phyloP scores from a whole-genome alignment of 2,113 vertebrate genomes.

The Notiomystis cincta region DNA sequence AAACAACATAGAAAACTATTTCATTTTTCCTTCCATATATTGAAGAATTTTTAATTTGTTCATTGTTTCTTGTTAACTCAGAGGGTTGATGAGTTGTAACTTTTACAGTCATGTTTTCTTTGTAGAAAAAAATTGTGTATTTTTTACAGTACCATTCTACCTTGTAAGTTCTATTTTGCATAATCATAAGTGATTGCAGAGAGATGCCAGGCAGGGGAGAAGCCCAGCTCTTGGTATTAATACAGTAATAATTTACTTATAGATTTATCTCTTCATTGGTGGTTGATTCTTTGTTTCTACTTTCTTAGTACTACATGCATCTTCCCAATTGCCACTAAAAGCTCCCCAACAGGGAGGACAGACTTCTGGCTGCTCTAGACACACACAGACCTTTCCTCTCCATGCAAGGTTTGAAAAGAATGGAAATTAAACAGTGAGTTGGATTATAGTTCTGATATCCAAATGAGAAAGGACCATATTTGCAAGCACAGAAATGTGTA shows the following conservation, averaged over 20 bases:
- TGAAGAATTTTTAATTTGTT: background rate
- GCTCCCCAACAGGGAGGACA: background rate
- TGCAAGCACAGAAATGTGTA: background rate
- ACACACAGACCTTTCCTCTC: background rate
- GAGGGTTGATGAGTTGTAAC: background rate
- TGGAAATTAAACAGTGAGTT: background rate
- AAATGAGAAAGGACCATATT: background rate
- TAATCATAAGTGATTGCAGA: background rate
- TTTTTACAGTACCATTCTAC: background rate
- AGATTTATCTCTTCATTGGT: background rate
- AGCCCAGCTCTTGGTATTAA: background rate
- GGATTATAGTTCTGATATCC: background rate
- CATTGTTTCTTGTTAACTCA: background rate
- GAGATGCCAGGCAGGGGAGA: background rate
- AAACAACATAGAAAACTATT: background rate
- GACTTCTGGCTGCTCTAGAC: background rate
- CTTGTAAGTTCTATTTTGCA: background rate
- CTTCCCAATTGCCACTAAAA: background rate
- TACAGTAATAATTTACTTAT: background rate
- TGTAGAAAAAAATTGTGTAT: background rate
- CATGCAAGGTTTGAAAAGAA: background rate
- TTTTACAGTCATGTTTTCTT: background rate
- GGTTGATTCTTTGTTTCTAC: background rate
- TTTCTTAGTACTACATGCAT: background rate
- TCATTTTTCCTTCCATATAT: constrained; percentile 1